Percentiles rank a stretch among this genome's conserved stretches.
These are phyloP conservation scores for Scopus umbretta DNA, from an alignment of 2,113 vertebrate species.

Conservation along the genomic window DNA sequence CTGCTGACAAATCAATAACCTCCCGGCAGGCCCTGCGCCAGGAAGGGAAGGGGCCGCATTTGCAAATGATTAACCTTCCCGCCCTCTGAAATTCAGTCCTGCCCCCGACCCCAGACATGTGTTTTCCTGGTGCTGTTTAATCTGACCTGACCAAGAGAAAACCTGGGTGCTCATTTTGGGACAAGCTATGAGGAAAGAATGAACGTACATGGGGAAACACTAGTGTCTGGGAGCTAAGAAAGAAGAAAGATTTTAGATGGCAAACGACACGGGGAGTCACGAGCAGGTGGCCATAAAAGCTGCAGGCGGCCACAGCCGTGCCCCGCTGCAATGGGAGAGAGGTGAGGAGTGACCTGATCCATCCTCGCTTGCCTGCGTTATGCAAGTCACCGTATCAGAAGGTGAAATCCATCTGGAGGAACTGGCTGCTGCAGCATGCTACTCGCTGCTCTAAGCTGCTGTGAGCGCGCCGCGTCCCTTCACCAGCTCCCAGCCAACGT, in stretches of 20 bases:
- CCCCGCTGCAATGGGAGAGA: not conserved
- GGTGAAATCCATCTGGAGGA: not conserved
- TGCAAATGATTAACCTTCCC: not conserved
- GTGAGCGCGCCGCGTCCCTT: fast-evolving
- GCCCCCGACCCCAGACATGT: not conserved
- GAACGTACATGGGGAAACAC: not conserved
- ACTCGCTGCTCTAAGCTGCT: not conserved
- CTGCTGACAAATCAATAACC: not conserved
- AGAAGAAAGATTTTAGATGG: not conserved
- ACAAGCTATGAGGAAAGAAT: not conserved
- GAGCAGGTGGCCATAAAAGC: not conserved
- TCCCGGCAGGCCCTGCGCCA: fast-evolving
- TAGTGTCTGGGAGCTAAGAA: not conserved
- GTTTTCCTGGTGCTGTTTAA: not conserved
- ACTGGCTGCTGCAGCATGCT: not conserved
- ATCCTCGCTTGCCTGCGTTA: fast-evolving
- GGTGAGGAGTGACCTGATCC: fast-evolving
- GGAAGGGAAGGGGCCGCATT: not conserved
- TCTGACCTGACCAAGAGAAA: not conserved
- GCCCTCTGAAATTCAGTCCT: not conserved
- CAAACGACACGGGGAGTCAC: fast-evolving
- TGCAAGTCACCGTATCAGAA: not conserved
- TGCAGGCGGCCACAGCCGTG: not conserved
- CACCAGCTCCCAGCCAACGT: not conserved
- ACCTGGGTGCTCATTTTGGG: not conserved